Evolutionary conservation across 1,140 invertebrate species (phyloP), one percentile per base, ranked within the genome.

Genomic region (Akabosia matsudoensis): DNA sequence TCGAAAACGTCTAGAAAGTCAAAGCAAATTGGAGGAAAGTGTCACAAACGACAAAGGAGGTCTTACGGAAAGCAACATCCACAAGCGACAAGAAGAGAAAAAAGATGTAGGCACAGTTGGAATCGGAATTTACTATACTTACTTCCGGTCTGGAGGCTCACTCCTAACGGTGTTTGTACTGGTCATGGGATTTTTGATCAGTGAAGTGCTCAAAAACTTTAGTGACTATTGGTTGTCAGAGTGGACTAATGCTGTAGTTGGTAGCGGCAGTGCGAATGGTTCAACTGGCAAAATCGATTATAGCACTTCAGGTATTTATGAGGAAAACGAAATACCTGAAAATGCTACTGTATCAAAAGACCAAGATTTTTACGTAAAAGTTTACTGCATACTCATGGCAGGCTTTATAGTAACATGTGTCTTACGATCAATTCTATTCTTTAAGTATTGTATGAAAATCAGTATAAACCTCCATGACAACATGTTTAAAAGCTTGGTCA

Each of bases 401-500:
- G 1, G 28, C 1, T 64, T 64, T 64, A 16, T 67, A 10, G 4
- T 74, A 4, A 13, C 34, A 1, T 34, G 4, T 33, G 28, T 56
- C 3, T 14, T 64, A 1, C 30, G 34, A 1, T 33, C 30, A 4
- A 10, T 34, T 1, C 1, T 24, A 18, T 74, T 74, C 33, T 74
- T 74, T 26, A 2, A n/a, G 1, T 74, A 74, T 37, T 74, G 54
- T 26, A 33, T 64, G 22, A 33, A 22, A 24, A 64, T 74, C 33
- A 74, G 54, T 33, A 74, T n/a, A 22, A 74, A 74, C 52, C 18
- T 74, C 2, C 74, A 74, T 67, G 45, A 74, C 54, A 22, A 22
- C 1, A 74, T 74, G 74, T 74, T 74, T 67, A 10, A 26, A 22
- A 34, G 34, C 22, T 2, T 74, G 1, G 31, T 64, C 3, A n/a